Base-by-base conservation (phyloP, 1,140 invertebrate species). In the Drosophila simulans region DNA sequence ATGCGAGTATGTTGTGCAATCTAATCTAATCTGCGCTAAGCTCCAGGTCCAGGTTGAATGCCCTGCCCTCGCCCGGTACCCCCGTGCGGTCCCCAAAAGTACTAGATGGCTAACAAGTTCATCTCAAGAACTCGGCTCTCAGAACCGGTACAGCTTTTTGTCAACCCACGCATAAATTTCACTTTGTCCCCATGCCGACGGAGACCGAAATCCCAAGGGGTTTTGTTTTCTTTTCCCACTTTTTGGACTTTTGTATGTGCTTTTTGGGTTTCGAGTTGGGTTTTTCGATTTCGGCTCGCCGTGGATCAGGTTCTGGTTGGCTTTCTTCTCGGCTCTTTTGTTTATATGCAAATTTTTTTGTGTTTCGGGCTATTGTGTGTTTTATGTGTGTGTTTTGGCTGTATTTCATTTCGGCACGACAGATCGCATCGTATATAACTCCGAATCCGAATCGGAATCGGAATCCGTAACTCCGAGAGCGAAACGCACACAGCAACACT, bases 121-220 rank as follows among this genome's bases (percentile, higher is more conserved):
- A 66, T 59, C 54, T 49, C 51, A 43, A 40, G 37, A 60, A 49
- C 46, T 48, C 43, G 42, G 51, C 35, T 77, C 69, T 48, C 64
- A 79, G 59, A 80, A 80, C 68, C 84, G 80, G 84, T 88, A 88
- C 64, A 68, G 60, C 53, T 77, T 83, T 79, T 89, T 85, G 84
- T 89, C 85, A 89, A 89, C 85, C 84, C 84, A 89, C 84, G 84
- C 84, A 89, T 89, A 84, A 84, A 89, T 89, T 89, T 88, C 84
- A 89, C 77, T 88, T 83, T 76, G 69, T 52, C 64, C 64, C 55
- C 63, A 12, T 2, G 35, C 17, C 51, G 2, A 39, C 58, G 25
- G 25, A 65, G 40, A 20, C 40, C 35, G 10, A 54, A 69, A 54
- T 48, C 17, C 31, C 42, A 64, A 12, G 57, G 31, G 65, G 65